Conservation (phyloP, 1,140 invertebrate genomes). For the Neodiprion pinetum region DNA sequence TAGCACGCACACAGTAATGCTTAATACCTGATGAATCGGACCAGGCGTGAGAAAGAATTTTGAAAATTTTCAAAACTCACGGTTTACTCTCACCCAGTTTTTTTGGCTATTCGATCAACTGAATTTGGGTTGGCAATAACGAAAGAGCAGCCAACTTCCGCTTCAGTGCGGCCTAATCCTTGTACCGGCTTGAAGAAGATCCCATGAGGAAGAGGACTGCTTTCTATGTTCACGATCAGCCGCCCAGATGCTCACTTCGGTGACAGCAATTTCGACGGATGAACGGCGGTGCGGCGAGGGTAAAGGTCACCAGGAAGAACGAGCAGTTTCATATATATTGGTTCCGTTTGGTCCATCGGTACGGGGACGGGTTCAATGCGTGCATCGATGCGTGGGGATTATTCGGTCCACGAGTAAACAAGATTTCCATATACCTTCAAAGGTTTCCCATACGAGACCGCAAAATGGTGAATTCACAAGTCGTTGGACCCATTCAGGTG, state of each 20-base stretch:
- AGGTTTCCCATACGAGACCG: background rate
- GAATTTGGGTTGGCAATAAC: no score
- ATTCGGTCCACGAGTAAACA: background rate
- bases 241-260: background rate
- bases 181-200: background rate
- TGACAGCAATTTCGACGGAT: background rate
- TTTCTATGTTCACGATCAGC: background rate
- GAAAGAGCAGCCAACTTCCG: background rate
- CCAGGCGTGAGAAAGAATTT: no score
- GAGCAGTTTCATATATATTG: no score
- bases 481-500: background rate
- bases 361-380: background rate
- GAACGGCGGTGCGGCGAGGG: background rate
- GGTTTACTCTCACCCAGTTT: no score
- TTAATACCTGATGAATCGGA: no score
- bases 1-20: no score
- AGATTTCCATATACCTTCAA: constrained; percentile 3
- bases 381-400: background rate
- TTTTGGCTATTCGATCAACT: no score
- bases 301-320: background rate
- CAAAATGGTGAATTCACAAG: background rate
- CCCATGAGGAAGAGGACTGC: background rate
- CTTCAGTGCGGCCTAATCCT: background rate
- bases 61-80: no score
- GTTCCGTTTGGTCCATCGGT: no score